Conservation (phyloP, 1,140 invertebrate species). For the Procambarus clarkii region DNA sequence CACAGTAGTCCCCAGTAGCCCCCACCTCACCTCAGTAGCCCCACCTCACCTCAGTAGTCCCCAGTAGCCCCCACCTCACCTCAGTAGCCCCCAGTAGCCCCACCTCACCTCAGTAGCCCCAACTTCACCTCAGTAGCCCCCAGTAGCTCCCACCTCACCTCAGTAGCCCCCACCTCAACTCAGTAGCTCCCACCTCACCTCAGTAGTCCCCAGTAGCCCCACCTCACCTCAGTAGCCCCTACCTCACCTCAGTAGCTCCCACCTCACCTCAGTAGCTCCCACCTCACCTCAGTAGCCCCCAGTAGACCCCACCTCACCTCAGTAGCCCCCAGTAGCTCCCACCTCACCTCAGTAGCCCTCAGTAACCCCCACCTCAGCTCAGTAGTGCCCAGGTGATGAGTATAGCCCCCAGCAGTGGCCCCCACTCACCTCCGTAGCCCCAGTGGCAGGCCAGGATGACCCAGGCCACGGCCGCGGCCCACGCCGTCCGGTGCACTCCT, state of each 20-base stretch:
- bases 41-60: neutral
- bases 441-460: slow-evolving; percentile 84
- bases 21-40: no score
- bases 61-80: neutral
- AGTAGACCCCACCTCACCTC: neutral
- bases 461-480: slow-evolving; percentile 80
- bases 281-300: no score
- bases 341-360: neutral
- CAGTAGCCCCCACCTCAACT: no score
- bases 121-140: neutral
- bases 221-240: no score
- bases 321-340: neutral
- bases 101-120: neutral
- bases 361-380: neutral
- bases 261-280: no score
- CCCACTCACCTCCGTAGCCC: slow-evolving; percentile 80
- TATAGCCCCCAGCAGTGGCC: no score
- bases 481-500: slow-evolving; percentile 79
- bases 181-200: no score
- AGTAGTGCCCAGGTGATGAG: neutral
- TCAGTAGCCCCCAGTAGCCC: neutral
- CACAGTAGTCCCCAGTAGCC: no score
- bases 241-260: no score
- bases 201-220: no score
- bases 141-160: neutral